Evolutionary conservation across 2,797 vertebrate genomes (phyloP).

Genomic region (Eulemur albifrons): DNA sequence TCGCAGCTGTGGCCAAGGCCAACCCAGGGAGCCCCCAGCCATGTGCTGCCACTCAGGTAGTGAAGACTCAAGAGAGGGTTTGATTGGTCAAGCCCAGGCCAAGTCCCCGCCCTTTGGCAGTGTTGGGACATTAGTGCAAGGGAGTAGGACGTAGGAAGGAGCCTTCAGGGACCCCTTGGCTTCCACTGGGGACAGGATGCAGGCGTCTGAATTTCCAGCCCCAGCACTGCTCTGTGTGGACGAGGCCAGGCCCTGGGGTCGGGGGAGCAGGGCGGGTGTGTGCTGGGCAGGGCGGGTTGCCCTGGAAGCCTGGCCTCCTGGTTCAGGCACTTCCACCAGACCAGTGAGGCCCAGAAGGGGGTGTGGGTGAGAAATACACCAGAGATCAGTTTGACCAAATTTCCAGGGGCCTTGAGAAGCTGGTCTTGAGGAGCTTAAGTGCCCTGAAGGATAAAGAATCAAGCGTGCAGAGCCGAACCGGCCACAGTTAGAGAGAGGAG

Average conservation of each 20-base stretch:
- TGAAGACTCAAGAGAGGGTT: not conserved
- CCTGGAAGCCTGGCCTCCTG: no score
- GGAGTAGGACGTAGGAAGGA: not conserved
- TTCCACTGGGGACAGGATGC: not conserved
- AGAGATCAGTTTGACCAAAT: not conserved
- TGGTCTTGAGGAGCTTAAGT: not conserved
- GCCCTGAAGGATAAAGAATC: not conserved
- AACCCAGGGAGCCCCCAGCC: not conserved
- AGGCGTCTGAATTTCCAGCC: not conserved
- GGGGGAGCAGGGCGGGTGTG: no score
- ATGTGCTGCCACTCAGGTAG: not conserved
- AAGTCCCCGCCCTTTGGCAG: not conserved
- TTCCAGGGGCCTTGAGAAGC: not conserved
- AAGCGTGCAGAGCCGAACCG: not conserved
- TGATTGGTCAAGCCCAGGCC: not conserved
- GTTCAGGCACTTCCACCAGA: not conserved
- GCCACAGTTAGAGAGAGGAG: not conserved
- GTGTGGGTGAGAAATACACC: not conserved
- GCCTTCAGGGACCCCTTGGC: not conserved
- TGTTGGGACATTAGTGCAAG: not conserved
- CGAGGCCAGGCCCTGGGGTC: rapidly evolving
- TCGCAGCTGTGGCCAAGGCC: not conserved
- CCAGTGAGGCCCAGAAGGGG: not conserved
- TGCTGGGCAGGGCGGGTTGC: not conserved
- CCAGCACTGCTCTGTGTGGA: no score